Evolutionary conservation across 2,888 invertebrate genomes (phyloP).

Genomic region (Tipula helvola): DNA sequence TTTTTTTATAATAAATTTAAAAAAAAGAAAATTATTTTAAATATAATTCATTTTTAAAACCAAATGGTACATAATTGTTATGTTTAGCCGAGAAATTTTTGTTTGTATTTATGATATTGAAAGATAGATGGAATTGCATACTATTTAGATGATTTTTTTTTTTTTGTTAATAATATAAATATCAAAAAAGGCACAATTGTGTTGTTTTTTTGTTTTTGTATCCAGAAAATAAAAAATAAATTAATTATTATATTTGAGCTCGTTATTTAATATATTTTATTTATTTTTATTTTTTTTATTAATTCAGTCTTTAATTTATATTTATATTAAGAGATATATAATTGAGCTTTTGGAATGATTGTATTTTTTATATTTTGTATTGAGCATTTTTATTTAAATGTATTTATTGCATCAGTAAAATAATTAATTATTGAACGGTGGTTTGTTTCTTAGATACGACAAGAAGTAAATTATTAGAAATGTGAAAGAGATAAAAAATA

Average conservation of each 20-base stretch:
- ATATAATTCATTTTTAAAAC: neutral
- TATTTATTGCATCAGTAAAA: neutral
- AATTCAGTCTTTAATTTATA: neutral
- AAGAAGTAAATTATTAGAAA: neutral
- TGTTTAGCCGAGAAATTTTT: neutral
- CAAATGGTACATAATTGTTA: neutral
- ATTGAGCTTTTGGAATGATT: conserved; percentile 4
- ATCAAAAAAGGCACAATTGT: neutral
- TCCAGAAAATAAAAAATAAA: neutral
- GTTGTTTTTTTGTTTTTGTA: neutral
- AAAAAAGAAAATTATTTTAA: neutral
- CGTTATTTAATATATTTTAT: neutral
- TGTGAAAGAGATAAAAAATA: neutral
- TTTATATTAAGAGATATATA: neutral
- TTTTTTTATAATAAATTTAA: neutral
- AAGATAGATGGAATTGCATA: neutral
- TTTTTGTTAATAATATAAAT: neutral
- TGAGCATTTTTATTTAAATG: neutral
- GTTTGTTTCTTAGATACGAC: neutral
- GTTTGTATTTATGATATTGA: neutral
- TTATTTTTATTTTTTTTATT: neutral
- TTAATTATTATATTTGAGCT: neutral
- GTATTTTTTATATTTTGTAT: neutral
- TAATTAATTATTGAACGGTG: neutral
- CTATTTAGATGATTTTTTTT: neutral